These are phyloP conservation scores for Drosophila austrosaltans DNA, from an alignment of 2,888 invertebrate species.

Conservation along the genomic window DNA sequence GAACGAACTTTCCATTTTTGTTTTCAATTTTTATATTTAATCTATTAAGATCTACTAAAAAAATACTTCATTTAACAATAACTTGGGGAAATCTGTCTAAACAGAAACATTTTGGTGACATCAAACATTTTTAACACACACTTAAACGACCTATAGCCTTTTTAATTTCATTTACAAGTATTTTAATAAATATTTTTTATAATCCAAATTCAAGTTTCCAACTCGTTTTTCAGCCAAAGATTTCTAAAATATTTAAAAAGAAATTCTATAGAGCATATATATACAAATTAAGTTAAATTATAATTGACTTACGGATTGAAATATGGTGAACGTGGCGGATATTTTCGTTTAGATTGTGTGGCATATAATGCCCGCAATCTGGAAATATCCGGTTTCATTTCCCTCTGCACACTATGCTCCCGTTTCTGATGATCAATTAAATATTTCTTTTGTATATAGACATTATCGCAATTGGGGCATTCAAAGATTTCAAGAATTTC, in stretches of 20 bases:
- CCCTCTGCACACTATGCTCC: background rate
- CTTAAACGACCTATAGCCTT: background rate
- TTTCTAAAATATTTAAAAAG: conserved; percentile 1
- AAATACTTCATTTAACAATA: no score
- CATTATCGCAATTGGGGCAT: conserved; percentile 1
- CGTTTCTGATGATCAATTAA: background rate
- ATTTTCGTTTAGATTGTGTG: background rate
- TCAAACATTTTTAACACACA: background rate
- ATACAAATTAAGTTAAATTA: background rate
- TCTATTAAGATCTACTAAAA: no score
- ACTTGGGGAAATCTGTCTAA: no score
- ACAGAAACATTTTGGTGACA: no score
- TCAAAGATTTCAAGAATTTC: background rate
- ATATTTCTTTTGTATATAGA: background rate
- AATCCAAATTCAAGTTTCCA: background rate
- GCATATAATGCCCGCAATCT: background rate
- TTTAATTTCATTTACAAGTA: no score
- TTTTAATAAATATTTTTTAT: no score
- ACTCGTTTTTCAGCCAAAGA: conserved; percentile 2
- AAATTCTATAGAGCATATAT: background rate
- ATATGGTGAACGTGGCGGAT: background rate
- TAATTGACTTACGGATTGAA: background rate
- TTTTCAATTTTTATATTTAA: background rate
- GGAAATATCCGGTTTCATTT: background rate
- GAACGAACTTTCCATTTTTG: background rate